Base-by-base conservation (phyloP, 1,140 invertebrate species). In the Holcopasites calliopsidis region DNA sequence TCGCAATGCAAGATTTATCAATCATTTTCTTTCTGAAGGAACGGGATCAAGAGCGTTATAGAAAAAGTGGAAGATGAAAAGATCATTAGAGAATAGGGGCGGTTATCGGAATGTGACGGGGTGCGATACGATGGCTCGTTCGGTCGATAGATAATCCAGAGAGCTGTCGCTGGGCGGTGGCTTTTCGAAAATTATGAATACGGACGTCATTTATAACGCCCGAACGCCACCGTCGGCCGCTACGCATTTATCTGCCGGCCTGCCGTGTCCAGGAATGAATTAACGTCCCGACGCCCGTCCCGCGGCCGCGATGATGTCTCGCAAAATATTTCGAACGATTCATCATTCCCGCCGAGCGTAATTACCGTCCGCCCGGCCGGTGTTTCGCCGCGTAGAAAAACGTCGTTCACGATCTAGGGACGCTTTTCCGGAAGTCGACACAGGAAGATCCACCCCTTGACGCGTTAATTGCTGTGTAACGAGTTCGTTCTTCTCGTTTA, bases 121-220 rank as follows among this genome's bases (percentile, higher is more conserved):
- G 35, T 16, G 54, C 0, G 70, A 75, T 77, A 77, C 52, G 50
- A 11, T 23, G 58, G 10, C 70, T 64, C 50, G 65, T 40, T 47
- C 26, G 31, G 28, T 50, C 23, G 72, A 79, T 66, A 69, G 62
- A 78, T 83, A 83, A 82, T 83, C 60, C 71, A 26, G 18, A 35
- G 58, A 47, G 42, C 73, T 73, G 71, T 76, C 79, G 72, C 33
- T 76, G 64, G 50, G 73, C 69, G 82, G 76, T 61, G 75, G 76
- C 79, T 38, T 85, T 84, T 84, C 84, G 84, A 84, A 86, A 85
- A 85, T 84, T 84, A 86, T 84, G 80, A 86, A 86, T 83, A 84
- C 80, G 61, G 76, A 85, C 80, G 75, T 86, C 79, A 85, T 86
- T 86, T 86, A 86, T 86, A 86, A 86, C 65, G 71, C 69, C 79